phyloP scores from a whole-genome alignment of 2,797 vertebrate species.

The Schizopygopsis malacanthus region DNA sequence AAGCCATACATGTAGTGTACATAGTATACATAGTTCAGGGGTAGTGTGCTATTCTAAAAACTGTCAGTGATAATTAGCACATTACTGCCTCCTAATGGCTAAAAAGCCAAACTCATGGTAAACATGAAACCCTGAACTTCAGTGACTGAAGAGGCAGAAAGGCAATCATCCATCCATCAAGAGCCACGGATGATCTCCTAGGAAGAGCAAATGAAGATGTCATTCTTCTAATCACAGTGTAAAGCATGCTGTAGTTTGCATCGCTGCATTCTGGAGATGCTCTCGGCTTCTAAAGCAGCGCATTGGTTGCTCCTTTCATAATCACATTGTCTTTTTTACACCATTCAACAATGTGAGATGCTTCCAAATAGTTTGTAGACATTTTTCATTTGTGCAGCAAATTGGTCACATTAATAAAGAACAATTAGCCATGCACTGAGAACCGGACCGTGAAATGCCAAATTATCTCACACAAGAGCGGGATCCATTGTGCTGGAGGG shows the following conservation, averaged over 20 bases:
- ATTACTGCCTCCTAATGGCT: conserved; percentile 40
- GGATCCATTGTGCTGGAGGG: conserved; percentile 14
- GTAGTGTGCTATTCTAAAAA: neutral
- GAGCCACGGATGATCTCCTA: neutral
- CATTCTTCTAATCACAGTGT: neutral
- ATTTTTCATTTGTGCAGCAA: neutral
- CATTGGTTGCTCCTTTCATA: neutral
- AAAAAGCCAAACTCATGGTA: neutral
- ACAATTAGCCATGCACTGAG: conserved; percentile 15
- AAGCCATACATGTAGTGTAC: neutral
- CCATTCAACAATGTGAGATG: neutral
- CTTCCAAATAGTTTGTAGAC: neutral
- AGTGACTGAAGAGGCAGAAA: neutral
- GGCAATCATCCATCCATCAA: neutral
- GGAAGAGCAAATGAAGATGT: neutral
- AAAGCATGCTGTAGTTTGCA: neutral
- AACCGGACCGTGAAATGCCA: conserved; percentile 20
- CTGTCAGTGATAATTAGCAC: conserved; percentile 3
- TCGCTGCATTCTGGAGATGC: neutral
- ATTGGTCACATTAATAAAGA: conserved; percentile 14
- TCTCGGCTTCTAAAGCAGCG: neutral
- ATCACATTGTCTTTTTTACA: neutral
- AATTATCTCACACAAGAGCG: conserved; percentile 12
- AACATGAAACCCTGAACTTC: neutral
- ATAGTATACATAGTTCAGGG: neutral